A percentile compares a stretch with the other conserved stretches of the same genome.
These are phyloP conservation scores for Gambusia yucatana DNA, from an alignment of 2,797 vertebrate species.

Conservation along the genomic window DNA sequence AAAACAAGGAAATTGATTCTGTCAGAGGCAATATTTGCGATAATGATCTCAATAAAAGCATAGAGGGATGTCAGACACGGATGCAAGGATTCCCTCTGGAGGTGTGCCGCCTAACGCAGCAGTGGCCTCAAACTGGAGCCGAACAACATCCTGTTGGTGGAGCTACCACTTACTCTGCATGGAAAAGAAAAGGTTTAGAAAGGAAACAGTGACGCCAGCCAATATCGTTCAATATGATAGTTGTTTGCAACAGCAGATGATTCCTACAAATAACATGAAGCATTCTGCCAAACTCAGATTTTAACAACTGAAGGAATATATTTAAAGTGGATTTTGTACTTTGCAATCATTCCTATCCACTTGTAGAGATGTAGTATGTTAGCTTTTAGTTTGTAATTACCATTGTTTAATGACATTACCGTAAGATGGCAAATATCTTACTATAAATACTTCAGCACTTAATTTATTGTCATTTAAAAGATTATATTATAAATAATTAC, in stretches of 20 bases:
- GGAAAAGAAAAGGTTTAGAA: constrained; percentile 21
- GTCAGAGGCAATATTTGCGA: constrained; percentile 72
- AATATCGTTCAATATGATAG: neutral
- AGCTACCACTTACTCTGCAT: constrained; percentile 25
- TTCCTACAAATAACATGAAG: neutral
- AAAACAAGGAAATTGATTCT: constrained; percentile 67
- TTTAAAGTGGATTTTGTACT: neutral
- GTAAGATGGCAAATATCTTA: neutral
- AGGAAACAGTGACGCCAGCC: constrained; percentile 9
- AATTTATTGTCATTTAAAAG: neutral
- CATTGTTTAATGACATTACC: neutral
- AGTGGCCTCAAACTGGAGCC: constrained; percentile 35
- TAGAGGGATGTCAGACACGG: constrained; percentile 50
- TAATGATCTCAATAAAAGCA: constrained; percentile 71
- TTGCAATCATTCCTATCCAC: neutral
- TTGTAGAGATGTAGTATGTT: neutral
- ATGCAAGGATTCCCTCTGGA: constrained; percentile 49
- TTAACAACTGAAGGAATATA: neutral
- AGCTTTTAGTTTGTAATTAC: neutral
- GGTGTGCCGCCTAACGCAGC: constrained; percentile 36
- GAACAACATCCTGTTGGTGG: constrained; percentile 18
- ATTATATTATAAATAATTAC: neutral
- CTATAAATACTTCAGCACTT: neutral
- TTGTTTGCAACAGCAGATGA: neutral
- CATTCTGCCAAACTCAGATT: neutral